These are phyloP conservation scores for Steinernema feltiae DNA, from an alignment of 1,140 invertebrate genomes.

Conservation along the genomic window DNA sequence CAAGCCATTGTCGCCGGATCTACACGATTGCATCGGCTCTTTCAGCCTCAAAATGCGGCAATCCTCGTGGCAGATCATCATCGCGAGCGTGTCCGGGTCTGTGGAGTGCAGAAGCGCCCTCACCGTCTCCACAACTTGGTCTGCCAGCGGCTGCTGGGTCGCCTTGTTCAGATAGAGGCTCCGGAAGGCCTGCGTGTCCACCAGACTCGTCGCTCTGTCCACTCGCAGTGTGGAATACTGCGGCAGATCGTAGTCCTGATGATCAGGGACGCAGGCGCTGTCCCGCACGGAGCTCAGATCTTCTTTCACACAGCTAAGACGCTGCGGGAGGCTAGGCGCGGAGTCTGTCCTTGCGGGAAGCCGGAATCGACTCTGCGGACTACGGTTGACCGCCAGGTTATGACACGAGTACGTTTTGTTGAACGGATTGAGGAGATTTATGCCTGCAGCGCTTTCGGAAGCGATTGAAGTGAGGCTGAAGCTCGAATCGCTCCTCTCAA, in stretches of 20 bases:
- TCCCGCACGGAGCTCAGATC: background rate
- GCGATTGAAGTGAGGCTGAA: background rate
- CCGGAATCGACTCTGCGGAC: background rate
- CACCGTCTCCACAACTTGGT: background rate
- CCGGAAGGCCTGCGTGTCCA: background rate
- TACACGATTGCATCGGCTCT: background rate
- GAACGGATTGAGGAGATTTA: background rate
- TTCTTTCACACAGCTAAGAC: background rate
- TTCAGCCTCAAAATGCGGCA: background rate
- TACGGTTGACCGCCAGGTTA: background rate
- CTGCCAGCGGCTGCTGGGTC: background rate
- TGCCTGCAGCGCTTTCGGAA: background rate
- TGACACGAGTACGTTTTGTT: background rate
- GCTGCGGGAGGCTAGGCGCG: background rate
- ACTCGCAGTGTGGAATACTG: background rate
- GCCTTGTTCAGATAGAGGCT: background rate
- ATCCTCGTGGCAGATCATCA: conserved; percentile 9
- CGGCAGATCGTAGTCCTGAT: background rate
- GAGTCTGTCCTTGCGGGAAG: background rate
- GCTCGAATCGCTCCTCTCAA: background rate
- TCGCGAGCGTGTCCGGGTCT: background rate
- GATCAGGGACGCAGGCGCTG: conserved; percentile 1
- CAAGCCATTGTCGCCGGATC: background rate
- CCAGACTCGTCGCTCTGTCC: background rate
- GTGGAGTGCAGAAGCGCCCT: background rate